A percentile compares a stretch with the other conserved stretches of the same genome.
phyloP scores from a whole-genome alignment of 2,113 vertebrate genomes.

The Boleophthalmus pectinirostris region DNA sequence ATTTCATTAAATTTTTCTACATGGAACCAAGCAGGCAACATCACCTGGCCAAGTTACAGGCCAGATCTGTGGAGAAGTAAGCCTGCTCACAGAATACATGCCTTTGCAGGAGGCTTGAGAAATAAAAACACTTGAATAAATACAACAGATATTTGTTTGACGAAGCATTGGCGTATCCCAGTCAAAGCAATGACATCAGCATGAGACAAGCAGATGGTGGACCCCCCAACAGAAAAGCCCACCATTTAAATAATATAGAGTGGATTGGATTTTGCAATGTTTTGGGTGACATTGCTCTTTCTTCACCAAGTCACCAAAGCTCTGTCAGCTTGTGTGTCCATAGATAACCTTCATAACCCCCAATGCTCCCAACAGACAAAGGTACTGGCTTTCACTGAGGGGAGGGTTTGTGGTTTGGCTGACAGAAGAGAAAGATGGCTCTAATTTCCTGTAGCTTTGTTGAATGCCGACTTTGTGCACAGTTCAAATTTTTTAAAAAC shows the following conservation, averaged over 20 bases:
- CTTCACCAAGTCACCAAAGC: conserved; percentile 19
- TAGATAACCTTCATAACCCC: conserved; percentile 19
- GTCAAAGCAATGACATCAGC: no score
- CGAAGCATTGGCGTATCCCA: no score
- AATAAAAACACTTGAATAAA: no score
- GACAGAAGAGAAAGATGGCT: conserved; percentile 38
- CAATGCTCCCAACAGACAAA: conserved; percentile 25
- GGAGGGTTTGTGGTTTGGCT: conserved; percentile 48
- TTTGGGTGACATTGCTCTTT: conserved; percentile 1
- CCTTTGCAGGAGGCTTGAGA: no score
- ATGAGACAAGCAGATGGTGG: no score
- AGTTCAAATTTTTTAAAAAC: conserved; percentile 38
- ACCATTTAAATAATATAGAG: neutral
- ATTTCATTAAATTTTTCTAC: no score
- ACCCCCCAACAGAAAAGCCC: no score
- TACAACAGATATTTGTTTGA: no score
- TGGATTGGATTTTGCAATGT: neutral
- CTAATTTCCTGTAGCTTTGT: conserved; percentile 52
- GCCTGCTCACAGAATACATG: no score
- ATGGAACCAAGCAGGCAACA: no score
- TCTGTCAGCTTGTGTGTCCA: conserved; percentile 22
- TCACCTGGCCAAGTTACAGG: no score
- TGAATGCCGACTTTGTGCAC: conserved; percentile 18
- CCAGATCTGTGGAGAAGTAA: no score
- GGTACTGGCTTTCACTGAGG: conserved; percentile 34